Evolutionary conservation across 2,888 invertebrate genomes (phyloP).

Genomic region (Agrotis segetum): DNA sequence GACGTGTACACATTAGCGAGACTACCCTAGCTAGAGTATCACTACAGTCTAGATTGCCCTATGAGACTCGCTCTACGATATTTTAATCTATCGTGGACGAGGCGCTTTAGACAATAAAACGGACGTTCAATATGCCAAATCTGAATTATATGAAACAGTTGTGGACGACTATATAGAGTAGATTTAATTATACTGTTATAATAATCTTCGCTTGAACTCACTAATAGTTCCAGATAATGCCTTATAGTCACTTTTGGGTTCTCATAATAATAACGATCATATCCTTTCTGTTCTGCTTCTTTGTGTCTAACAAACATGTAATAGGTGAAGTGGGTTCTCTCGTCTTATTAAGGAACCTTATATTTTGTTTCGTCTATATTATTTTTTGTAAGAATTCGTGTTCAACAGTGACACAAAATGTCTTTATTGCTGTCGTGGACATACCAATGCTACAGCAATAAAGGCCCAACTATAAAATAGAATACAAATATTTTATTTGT

Average conservation of each 20-base stretch:
- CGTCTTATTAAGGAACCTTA: constrained; percentile 9
- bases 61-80: too few relatives aligned
- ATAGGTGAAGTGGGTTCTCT: constrained; percentile 32
- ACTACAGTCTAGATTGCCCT: too few relatives aligned
- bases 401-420: not conserved
- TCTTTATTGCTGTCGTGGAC: not conserved
- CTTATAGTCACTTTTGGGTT: constrained; percentile 47
- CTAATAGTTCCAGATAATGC: constrained; percentile 37
- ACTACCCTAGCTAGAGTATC: too few relatives aligned
- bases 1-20: too few relatives aligned
- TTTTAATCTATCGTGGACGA: too few relatives aligned
- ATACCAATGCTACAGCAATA: not conserved
- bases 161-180: constrained; percentile 46
- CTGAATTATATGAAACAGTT: not conserved
- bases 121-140: too few relatives aligned
- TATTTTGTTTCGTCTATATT: constrained; percentile 4
- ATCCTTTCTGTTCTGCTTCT: constrained; percentile 48
- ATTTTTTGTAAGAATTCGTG: not conserved
- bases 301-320: constrained; percentile 46
- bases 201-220: constrained; percentile 57
- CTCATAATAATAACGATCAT: constrained; percentile 35
- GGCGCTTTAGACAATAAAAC: too few relatives aligned
- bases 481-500: not conserved
- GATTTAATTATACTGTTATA: constrained; percentile 38
- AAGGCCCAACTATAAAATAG: not conserved